Base-by-base conservation (phyloP, 37 sponge, comb jelly and placozoan genomes). In the Petrosia ficiformis region DNA sequence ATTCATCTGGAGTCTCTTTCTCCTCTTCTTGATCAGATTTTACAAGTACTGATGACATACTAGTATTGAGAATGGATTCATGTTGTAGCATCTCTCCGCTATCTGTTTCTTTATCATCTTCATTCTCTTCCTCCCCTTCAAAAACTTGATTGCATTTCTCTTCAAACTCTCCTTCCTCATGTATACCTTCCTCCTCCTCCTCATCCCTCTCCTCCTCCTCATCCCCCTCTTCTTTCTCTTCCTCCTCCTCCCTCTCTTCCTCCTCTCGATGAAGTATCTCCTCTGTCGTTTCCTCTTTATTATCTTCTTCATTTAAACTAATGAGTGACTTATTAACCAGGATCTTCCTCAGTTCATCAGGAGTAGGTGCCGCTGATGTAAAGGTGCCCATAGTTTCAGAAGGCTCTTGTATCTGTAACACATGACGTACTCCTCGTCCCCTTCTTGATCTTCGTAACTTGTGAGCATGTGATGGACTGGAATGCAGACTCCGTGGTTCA, bases 311-410 rank as follows among this genome's bases (percentile, higher is more conserved):
- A 48, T 48, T 19, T 16, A 16, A 48, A 19, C 16, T 48, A 16
- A 48, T 48, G 54, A 48, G 16, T 26, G 33, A 78, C 77, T 58
- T 72, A 30, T 72, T 56, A 16, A 72, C 8, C 16, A 77, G 44
- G n/a, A 77, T 57, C 48, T 36, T 77, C 48, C 33, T n/a, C 39
- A 42, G 66, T 44, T 65, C 65, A 28, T 30, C 44, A 21, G 78
- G 78, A 52, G 78, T 77, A 19, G 78, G 68, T 21, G 78, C 36
- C 0, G 78, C 78, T 28, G 78, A 77, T 25, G 78, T 77, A 54
- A 77, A 77, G 35, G 68, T 77, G 19, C 78, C 78, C 35, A 52
- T 44, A 2, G 78, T 77, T 54, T 77, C 78, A 28, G 37, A 54
- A 1, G 33, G 2, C 32, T 44, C 33, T 25, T 14, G 1, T n/a